Evolutionary conservation across 2,888 invertebrate genomes (phyloP), one percentile per base, ranked within the genome.

Genomic region (Tetanocera ferruginea): DNA sequence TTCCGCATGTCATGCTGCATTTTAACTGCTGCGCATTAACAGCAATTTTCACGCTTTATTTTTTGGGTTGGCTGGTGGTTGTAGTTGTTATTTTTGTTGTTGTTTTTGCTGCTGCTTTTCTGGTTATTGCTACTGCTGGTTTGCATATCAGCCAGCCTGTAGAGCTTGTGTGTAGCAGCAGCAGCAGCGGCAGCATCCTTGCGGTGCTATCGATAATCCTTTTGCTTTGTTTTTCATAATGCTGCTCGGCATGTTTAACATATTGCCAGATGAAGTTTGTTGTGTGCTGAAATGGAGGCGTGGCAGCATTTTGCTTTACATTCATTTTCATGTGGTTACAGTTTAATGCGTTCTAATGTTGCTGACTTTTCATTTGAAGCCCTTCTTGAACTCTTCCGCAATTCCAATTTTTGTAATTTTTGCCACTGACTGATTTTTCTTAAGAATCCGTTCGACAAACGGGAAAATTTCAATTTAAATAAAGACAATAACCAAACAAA

Each of bases 321-420:
- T 64, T 66, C 66, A 66, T 57, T 37, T 49, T 49, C 28, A 57
- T 79, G 70, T 76, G 64, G 85, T 84, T 84, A 86, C 84, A 84
- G 81, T 86, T 84, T 85, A 86, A 87, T 86, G 83, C 84, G 85
- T 84, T 84, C 84, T 87, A 87, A 87, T 87, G 85, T 84, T 85
- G 86, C 83, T 87, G 87, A 88, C 87, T 87, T 88, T 86, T 81
- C 60, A 11, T 23, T n/a, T 55, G 72, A 34, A 57, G 5, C 31
- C 52, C 1, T n/a, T 11, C 19, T 62, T 62, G 73, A 73, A 62
- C 43, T 62, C 49, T 73, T 73, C 60, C 73, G 72, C 52, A 67
- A 23, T 19, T 3, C 2, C 1, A 23, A 25, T 4, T 25, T 60
- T 28, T 28, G 8, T 17, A 17, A 64, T 34, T n/a, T 19, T 28